Evolutionary conservation across 2,888 invertebrate species (phyloP).

Genomic region (Orthosia gothica): DNA sequence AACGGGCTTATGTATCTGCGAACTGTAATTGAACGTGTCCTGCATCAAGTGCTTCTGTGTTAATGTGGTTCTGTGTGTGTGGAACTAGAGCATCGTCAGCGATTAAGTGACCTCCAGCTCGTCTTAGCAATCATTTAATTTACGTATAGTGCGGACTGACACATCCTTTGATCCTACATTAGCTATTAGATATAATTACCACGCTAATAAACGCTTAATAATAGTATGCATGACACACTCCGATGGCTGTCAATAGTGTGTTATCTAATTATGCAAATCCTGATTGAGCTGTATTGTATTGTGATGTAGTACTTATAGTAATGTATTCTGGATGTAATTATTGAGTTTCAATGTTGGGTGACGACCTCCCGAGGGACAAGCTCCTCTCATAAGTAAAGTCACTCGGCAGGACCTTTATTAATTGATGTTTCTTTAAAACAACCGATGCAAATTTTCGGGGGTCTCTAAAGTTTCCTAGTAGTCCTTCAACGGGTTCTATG

Average conservation of each 20-base stretch:
- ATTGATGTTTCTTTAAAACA: conserved; percentile 24
- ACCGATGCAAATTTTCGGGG: conserved; percentile 12
- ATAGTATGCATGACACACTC: conserved; percentile 34
- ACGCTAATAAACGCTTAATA: conserved; percentile 28
- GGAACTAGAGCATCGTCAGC: neutral
- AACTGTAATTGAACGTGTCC: conserved; percentile 28
- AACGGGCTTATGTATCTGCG: conserved; percentile 8
- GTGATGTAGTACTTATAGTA: neutral
- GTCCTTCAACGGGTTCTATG: neutral
- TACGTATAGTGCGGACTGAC: conserved; percentile 23
- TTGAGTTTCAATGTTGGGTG: conserved; percentile 30
- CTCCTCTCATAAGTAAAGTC: conserved; percentile 35
- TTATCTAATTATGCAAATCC: conserved; percentile 57
- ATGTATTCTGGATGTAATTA: conserved; percentile 33
- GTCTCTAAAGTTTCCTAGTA: conserved; percentile 3
- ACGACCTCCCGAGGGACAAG: conserved; percentile 17
- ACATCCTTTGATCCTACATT: conserved; percentile 36
- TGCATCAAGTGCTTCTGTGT: conserved; percentile 14
- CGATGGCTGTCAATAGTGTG: conserved; percentile 35
- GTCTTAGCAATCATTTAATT: conserved; percentile 2
- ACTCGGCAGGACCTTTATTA: conserved; percentile 29
- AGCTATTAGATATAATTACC: conserved; percentile 19
- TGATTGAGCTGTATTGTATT: conserved; percentile 53
- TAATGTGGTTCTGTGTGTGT: neutral
- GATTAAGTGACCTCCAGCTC: neutral